Percentiles rank a stretch among this genome's conserved stretches.
Conservation (phyloP, 2,113 vertebrate genomes). For the Rhabdomys dilectus region DNA sequence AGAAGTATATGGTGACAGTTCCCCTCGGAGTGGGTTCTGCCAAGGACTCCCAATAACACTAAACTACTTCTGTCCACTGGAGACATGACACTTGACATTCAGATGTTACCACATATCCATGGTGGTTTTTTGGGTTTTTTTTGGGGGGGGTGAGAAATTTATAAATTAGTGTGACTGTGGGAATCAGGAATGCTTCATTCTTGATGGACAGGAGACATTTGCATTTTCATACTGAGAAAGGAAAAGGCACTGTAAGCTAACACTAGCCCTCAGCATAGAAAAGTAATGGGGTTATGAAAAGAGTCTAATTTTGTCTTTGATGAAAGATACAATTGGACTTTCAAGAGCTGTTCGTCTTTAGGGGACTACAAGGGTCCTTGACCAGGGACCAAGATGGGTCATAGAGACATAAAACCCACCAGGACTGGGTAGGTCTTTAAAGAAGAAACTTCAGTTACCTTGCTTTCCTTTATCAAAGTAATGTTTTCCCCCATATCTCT, state of each 20-base stretch:
- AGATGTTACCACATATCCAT: neutral
- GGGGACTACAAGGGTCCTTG: neutral
- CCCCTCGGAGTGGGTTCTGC: neutral
- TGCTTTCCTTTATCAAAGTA: conserved; percentile 34
- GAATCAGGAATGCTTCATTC: neutral
- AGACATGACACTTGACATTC: neutral
- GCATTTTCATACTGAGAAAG: neutral
- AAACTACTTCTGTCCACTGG: neutral
- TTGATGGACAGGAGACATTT: neutral
- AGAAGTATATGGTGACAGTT: too few relatives aligned
- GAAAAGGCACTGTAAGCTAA: neutral
- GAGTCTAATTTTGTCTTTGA: conserved; percentile 28
- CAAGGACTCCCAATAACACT: fast-evolving
- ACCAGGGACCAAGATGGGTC: neutral
- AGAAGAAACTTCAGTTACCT: conserved; percentile 33
- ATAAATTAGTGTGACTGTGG: neutral
- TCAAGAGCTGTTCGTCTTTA: conserved; percentile 17
- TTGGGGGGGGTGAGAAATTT: neutral
- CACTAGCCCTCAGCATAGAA: neutral
- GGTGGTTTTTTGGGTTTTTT: neutral
- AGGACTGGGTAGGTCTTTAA: neutral
- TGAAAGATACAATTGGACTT: neutral
- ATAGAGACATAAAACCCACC: neutral
- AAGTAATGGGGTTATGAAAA: neutral
- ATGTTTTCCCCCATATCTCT: neutral